phyloP scores from a whole-genome alignment of 2,888 invertebrate genomes.

The Hypsopygia costalis region DNA sequence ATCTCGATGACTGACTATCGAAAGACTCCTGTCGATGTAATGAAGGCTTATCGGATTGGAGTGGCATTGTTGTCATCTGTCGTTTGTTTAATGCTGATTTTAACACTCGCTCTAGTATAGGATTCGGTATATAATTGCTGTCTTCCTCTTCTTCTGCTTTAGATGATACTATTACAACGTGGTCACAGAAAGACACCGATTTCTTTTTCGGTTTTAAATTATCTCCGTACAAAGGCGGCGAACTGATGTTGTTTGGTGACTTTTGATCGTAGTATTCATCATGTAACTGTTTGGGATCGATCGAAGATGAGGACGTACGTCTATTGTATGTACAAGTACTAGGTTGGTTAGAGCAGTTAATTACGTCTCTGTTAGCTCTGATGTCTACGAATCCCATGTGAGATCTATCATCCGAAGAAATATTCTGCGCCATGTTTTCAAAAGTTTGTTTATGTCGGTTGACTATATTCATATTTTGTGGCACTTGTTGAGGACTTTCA shows the following conservation, averaged over 20 bases:
- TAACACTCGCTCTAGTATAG: slow-evolving; percentile 91
- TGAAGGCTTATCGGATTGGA: slow-evolving; percentile 68
- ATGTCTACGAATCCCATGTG: slow-evolving; percentile 66
- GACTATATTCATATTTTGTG: neutral
- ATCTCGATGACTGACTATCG: slow-evolving; percentile 74
- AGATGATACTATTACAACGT: slow-evolving; percentile 92
- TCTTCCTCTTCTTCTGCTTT: slow-evolving; percentile 96
- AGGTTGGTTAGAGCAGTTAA: slow-evolving; percentile 64
- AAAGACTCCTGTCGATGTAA: slow-evolving; percentile 74
- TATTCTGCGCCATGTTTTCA: slow-evolving; percentile 71
- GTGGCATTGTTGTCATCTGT: slow-evolving; percentile 77
- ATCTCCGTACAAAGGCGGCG: slow-evolving; percentile 50
- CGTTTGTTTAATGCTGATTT: slow-evolving; percentile 90
- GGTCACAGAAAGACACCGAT: slow-evolving; percentile 96
- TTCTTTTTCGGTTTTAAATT: slow-evolving; percentile 89
- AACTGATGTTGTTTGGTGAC: slow-evolving; percentile 37
- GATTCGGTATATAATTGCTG: slow-evolving; percentile 94
- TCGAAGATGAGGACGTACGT: slow-evolving; percentile 63
- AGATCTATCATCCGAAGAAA: slow-evolving; percentile 49
- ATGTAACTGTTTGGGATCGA: slow-evolving; percentile 66
- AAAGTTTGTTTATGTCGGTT: slow-evolving; percentile 55
- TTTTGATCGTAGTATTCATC: slow-evolving; percentile 61
- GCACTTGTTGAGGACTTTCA: slow-evolving; percentile 27
- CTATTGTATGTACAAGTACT: slow-evolving; percentile 54
- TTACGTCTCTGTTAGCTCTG: slow-evolving; percentile 68